These are phyloP conservation scores for Brotogeris chrysoptera DNA, from an alignment of 2,797 vertebrate species.

Conservation along the genomic window DNA sequence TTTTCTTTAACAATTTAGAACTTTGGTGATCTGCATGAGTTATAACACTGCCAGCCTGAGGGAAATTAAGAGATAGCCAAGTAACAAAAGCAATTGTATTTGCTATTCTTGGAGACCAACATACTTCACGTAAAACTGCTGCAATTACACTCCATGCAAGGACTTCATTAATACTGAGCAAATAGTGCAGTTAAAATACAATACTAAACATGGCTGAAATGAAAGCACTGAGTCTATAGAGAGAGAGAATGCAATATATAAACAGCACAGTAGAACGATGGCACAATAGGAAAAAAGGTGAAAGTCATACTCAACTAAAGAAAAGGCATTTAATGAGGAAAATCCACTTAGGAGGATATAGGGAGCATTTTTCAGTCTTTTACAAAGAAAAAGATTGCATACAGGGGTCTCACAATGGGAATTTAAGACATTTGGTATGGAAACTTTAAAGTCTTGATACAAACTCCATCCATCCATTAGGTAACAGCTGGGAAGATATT, in stretches of 20 bases:
- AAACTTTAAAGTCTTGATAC: not conserved
- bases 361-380: not conserved
- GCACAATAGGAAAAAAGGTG: not conserved
- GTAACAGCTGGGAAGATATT: not conserved
- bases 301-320: not conserved
- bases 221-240: not conserved
- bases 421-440: not conserved
- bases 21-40: not conserved
- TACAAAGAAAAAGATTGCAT: not conserved
- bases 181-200: not conserved
- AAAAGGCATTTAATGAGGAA: not conserved
- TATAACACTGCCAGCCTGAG: not conserved
- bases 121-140: not conserved
- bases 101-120: not conserved
- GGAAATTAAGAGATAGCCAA: not conserved
- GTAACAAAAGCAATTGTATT: not conserved
- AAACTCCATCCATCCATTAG: not conserved
- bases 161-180: not conserved
- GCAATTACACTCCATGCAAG: not conserved
- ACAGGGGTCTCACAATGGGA: fast-evolving
- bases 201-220: not conserved
- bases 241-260: not conserved
- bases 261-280: not conserved
- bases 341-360: not conserved
- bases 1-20: not conserved